Base-by-base conservation (phyloP, 2,888 invertebrate species). In the Scaptomyza tumidula region DNA sequence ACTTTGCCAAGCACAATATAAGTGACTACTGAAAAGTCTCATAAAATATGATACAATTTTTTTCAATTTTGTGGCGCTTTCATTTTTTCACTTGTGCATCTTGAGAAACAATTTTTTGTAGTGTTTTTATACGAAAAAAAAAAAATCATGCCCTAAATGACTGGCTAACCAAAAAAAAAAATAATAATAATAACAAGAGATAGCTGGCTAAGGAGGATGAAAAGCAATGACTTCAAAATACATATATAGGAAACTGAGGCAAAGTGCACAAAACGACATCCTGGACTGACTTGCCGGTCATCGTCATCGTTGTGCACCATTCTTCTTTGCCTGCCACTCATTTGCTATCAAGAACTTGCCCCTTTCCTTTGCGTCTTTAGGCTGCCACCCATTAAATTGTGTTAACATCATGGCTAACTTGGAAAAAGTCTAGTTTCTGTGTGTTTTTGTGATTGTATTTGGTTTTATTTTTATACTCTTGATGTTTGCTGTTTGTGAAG, bases 221-320 rank as follows among this genome's bases (percentile, higher is more conserved):
- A 67, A 73, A 72, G 78, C 77, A 85, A 82, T 82, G 78, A 74
- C 73, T 62, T 50, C 41, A 70, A 74, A 84, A 57, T 72, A 82
- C 75, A 77, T 65, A 82, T 71, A 77, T 65, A 68, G 61, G 69
- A 67, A 75, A 63, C 68, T 65, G 78, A 75, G 81, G 53, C 62
- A 16, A 68, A 86, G 70, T 84, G 81, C 85, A 72, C 64, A 72
- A 61, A 77, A 81, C 81, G 87, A 81, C 87, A 81, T 80, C 70
- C 78, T 71, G 83, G 57, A 67, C 72, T 61, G 82, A 87, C 73
- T 75, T 80, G 69, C 61, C 69, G 74, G 71, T 87, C 74, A 79
- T 79, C 69, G 58, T 16, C 16, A 4, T 37, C 37, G n/a, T 41
- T 39, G 39, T 66, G 70, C 56, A 61, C 24, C 61, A 55, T 53